These are phyloP conservation scores for Temnopleurus reevesii DNA, from an alignment of 53 echinoderm and acorn worm genomes.

Conservation along the genomic window DNA sequence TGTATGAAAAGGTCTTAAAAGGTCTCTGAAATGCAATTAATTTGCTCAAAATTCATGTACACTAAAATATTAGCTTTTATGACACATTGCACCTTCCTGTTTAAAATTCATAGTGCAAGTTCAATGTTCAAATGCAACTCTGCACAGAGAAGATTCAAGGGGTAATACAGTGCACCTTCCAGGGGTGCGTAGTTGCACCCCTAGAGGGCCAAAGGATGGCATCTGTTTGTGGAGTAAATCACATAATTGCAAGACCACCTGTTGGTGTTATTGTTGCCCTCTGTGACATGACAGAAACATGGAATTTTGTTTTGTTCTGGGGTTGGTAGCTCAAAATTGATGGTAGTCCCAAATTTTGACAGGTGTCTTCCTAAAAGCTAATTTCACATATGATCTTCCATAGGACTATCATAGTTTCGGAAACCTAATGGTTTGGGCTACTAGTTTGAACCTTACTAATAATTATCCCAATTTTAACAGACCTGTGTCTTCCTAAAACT, in stretches of 20 bases:
- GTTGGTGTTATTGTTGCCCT: constrained; percentile 32
- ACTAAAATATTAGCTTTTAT: background rate
- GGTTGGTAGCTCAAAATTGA: too few relatives aligned
- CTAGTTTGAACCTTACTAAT: too few relatives aligned
- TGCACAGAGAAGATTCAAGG: background rate
- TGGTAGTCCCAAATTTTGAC: too few relatives aligned
- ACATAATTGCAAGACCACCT: constrained; percentile 44
- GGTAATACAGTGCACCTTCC: background rate
- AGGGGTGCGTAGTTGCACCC: background rate
- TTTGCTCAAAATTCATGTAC: too few relatives aligned
- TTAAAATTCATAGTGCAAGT: background rate
- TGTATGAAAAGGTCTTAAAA: too few relatives aligned
- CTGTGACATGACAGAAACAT: constrained; percentile 12
- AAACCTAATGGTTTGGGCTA: too few relatives aligned
- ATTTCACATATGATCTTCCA: too few relatives aligned
- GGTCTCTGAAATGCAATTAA: too few relatives aligned
- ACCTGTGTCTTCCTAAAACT: too few relatives aligned
- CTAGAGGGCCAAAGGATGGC: background rate
- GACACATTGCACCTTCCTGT: background rate
- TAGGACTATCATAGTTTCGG: too few relatives aligned
- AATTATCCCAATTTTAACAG: too few relatives aligned
- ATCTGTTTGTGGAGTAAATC: constrained; percentile 44
- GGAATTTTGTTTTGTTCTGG: constrained; percentile 28
- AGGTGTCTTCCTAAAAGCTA: too few relatives aligned
- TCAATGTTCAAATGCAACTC: background rate